A percentile compares a stretch with the other conserved stretches of the same genome.
Conservation (phyloP, 2,113 vertebrate genomes). For the Pandion haliaetus region DNA sequence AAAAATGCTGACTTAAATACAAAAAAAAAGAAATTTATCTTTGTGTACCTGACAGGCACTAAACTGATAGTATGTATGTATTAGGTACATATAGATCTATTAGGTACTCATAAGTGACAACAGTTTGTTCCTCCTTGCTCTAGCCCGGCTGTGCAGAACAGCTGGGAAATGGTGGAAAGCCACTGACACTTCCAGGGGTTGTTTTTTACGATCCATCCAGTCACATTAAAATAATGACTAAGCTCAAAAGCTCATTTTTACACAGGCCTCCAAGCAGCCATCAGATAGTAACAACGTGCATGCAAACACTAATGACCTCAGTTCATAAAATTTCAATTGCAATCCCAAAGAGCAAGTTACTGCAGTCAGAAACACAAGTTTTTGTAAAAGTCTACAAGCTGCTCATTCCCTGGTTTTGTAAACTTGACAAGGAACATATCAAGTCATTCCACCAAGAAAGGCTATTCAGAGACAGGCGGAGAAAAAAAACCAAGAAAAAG, state of each 20-base stretch:
- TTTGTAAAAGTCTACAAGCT: background rate
- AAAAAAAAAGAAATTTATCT: background rate
- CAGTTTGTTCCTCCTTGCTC: background rate
- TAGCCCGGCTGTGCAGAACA: background rate
- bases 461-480: background rate
- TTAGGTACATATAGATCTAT: no score
- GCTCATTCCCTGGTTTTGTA: background rate
- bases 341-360: background rate
- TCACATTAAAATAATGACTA: background rate
- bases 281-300: background rate
- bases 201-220: background rate
- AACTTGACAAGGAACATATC: background rate
- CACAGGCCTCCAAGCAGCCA: background rate
- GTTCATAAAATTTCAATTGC: background rate
- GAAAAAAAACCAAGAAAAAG: no score
- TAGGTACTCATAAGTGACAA: background rate
- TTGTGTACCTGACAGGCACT: background rate
- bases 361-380: background rate
- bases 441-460: background rate
- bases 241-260: background rate
- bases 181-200: background rate
- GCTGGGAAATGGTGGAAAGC: background rate
- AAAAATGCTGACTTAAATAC: background rate
- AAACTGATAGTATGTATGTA: background rate
- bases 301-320: background rate